A percentile compares a stretch with the other conserved stretches of the same genome.
phyloP scores from a whole-genome alignment of 2,888 invertebrate genomes.

The Drosophila mimica region DNA sequence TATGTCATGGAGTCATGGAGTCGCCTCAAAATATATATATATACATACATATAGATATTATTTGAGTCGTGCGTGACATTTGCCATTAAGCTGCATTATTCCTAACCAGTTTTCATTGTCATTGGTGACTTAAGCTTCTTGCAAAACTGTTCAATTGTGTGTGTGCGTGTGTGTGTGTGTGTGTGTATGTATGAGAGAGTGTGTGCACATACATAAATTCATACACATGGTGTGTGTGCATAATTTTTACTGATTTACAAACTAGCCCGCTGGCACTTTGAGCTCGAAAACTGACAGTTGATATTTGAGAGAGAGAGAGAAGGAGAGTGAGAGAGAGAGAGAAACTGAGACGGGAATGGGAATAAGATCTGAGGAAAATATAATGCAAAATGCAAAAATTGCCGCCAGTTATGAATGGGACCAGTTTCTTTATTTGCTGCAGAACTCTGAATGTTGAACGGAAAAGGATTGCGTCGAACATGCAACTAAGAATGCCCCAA shows the following conservation, averaged over 20 bases:
- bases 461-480: slow-evolving; percentile 79
- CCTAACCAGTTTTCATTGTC: slow-evolving; percentile 72
- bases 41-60: slow-evolving; percentile 13
- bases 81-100: slow-evolving; percentile 82
- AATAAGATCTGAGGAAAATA: slow-evolving; percentile 56
- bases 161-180: slow-evolving; percentile 48
- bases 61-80: slow-evolving; percentile 82
- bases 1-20: slow-evolving; percentile 1
- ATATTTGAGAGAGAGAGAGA: slow-evolving; percentile 62
- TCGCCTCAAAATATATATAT: slow-evolving; percentile 32
- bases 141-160: slow-evolving; percentile 40
- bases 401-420: slow-evolving; percentile 79
- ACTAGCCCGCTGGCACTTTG: slow-evolving; percentile 68
- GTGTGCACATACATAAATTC: slow-evolving; percentile 14
- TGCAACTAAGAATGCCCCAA: slow-evolving; percentile 76
- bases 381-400: slow-evolving; percentile 76
- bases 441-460: slow-evolving; percentile 53
- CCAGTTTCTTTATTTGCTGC: slow-evolving; percentile 79
- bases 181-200: slow-evolving; percentile 63
- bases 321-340: slow-evolving; percentile 5
- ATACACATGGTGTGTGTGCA: slow-evolving; percentile 61
- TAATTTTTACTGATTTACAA: slow-evolving; percentile 83
- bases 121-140: slow-evolving; percentile 57
- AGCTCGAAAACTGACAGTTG: slow-evolving; percentile 83
- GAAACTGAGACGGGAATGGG: slow-evolving; percentile 31